Evolutionary conservation across 2,888 invertebrate genomes (phyloP), one percentile per base, ranked within the genome.

Genomic region (Apamea epomidion): DNA sequence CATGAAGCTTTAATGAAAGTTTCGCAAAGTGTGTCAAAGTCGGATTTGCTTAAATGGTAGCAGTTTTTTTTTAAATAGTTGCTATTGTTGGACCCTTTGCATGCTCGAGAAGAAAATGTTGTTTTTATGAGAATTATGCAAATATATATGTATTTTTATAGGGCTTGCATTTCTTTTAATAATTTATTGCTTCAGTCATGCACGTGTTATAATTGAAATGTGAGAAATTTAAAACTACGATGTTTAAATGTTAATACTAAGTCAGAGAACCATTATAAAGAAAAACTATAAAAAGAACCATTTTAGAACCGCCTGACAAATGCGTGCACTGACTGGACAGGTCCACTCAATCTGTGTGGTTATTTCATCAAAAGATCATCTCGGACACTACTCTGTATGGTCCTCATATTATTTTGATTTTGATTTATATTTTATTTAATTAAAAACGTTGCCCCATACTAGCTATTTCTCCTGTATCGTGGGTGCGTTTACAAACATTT

Each of bases 1-100:
- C 88, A 85, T 77, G 75, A 86, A 87, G 80, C 72, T 60, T 83
- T 80, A 87, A 89, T 89, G 85, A 88, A 88, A 89, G 80, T 83
- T 83, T 83, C 65, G 81, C 85, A 86, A 92, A 91, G 82, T 91
- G 90, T 93, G 92, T 92, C 92, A 93, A 92, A 91, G 91, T 87
- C 88, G 71, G 79, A 77, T 78, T 82, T 62, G 51, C 74, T 76
- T 75, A n/a, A n/a, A 72, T n/a, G n/a, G 25, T 12, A 1, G n/a
- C 1, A 25, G 51, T 71, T 80, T 69, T 71, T 88, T 78, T 70
- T 51, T 67, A 29, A 62, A 48, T 69, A 14, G 67, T 80, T 58
- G 32, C 77, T 88, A 85, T 86, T 87, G 75, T 86, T 71, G 75
- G 73, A 73, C 79, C 82, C 77, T 74, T 82, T 80, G 88, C 86